Percentiles rank a stretch among this genome's conserved stretches.
These are phyloP conservation scores for Thalassaphorura encarpata DNA, from an alignment of 1,140 invertebrate species.

Conservation along the genomic window DNA sequence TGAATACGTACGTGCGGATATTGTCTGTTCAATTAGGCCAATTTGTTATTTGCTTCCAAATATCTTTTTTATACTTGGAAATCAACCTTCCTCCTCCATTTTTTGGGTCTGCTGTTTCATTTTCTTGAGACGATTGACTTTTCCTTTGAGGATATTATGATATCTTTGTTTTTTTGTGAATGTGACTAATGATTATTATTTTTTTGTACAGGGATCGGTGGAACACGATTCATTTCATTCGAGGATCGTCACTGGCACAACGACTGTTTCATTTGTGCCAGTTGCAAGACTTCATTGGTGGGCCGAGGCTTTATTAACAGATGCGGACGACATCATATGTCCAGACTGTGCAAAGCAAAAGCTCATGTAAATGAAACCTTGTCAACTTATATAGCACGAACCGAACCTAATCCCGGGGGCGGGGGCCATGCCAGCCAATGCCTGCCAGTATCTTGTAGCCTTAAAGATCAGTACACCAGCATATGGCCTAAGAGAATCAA, in stretches of 20 bases:
- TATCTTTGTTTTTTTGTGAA: neutral
- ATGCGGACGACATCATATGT: conserved; percentile 92
- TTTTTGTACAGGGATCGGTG: conserved; percentile 71
- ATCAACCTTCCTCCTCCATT: too few relatives aligned
- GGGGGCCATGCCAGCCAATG: neutral
- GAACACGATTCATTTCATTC: conserved; percentile 98
- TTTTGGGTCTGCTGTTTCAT: too few relatives aligned
- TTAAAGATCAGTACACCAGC: too few relatives aligned
- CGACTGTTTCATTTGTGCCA: conserved; percentile 96
- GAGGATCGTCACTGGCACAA: conserved; percentile 99
- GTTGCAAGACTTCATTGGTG: conserved; percentile 88
- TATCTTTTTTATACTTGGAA: too few relatives aligned
- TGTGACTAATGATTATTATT: conserved; percentile 7
- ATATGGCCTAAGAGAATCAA: too few relatives aligned
- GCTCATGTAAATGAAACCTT: conserved; percentile 60
- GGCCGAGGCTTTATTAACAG: conserved; percentile 98
- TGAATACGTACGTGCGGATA: too few relatives aligned
- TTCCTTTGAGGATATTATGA: neutral
- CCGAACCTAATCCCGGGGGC: too few relatives aligned
- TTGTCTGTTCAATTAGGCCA: too few relatives aligned
- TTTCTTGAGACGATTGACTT: too few relatives aligned
- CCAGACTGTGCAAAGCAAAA: conserved; percentile 97
- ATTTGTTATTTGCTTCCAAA: too few relatives aligned
- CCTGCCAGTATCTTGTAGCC: neutral
- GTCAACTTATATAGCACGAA: too few relatives aligned